Evolutionary conservation across 1,140 invertebrate species (phyloP).

Genomic region (Trinorchestia longiramus): DNA sequence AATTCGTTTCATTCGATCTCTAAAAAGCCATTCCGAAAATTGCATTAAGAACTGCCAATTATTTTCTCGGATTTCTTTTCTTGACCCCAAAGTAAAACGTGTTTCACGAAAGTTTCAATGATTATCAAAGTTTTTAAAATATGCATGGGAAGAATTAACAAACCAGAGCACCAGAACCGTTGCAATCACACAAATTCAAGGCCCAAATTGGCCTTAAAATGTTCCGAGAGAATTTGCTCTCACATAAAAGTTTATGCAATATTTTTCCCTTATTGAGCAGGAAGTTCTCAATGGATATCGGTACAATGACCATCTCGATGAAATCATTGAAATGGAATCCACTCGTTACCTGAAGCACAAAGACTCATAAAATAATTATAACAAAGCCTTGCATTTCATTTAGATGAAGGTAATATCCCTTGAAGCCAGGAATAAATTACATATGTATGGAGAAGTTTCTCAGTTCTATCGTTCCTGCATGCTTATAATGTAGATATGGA

Average conservation of each 20-base stretch:
- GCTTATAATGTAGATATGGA: too few species aligned
- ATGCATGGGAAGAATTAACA: background rate
- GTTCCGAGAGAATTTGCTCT: background rate
- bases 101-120: background rate
- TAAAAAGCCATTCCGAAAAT: background rate
- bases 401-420: too few species aligned
- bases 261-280: background rate
- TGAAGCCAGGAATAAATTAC: too few species aligned
- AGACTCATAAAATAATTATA: too few species aligned
- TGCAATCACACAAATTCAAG: background rate
- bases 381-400: too few species aligned
- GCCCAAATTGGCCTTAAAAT: background rate
- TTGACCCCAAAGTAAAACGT: background rate
- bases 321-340: background rate
- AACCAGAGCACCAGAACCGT: background rate
- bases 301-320: background rate
- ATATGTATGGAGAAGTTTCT: too few species aligned
- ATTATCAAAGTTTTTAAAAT: background rate
- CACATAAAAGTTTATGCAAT: background rate
- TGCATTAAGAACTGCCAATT: background rate
- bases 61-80: background rate
- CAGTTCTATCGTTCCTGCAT: too few species aligned
- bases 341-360: background rate
- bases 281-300: background rate
- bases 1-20: background rate